Evolutionary conservation across 1,140 invertebrate species (phyloP), one percentile per base, ranked within the genome.

Genomic region (Paramacrobiotus metropolitanus): DNA sequence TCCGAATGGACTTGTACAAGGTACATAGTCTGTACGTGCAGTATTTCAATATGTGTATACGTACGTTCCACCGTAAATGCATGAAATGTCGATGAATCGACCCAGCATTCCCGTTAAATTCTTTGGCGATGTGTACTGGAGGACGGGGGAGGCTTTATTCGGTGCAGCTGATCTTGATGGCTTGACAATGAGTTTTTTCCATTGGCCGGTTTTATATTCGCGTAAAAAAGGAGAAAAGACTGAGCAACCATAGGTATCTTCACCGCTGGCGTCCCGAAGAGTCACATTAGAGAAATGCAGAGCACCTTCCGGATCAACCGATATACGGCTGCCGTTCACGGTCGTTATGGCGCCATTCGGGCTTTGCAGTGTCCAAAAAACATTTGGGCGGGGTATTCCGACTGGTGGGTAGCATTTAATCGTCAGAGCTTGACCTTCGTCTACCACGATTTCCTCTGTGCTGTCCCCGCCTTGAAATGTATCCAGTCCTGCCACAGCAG

Each of bases 201-300:
- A 82, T 66, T 81, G 89, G 31, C 88, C 88, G 2, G 92, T 72
- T 74, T 92, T 91, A 72, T 90, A 92, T 61, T 69, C 69, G 29
- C 67, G 66, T 70, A 73, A 70, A 69, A 87, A 89, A 1, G 82
- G 73, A 0, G 86, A 89, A 34, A 86, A 84, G 0, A 87, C 88
- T 2, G 86, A 84, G 68, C 89, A 94, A 48, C 84, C 85, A 69
- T 94, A 94, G 62, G 80, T 81, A 28, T 65, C 65, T 66, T 89
- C 82, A 18, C 82, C 78, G 60, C 83, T 84, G 3, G 81, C 80
- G 72, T 94, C 89, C n/a, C 78, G 69, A 61, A 80, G 78, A 1
- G 87, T 92, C 2, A 94, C 83, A 74, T 93, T 92, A 29, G 87
- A 88, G 74, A 93, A 93, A 83, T 87, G 91, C 0, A 94, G 74